Evolutionary conservation across 2,797 vertebrate species (phyloP), one percentile per base, ranked within the genome.

Genomic region (Mormyrus hasselquistii): DNA sequence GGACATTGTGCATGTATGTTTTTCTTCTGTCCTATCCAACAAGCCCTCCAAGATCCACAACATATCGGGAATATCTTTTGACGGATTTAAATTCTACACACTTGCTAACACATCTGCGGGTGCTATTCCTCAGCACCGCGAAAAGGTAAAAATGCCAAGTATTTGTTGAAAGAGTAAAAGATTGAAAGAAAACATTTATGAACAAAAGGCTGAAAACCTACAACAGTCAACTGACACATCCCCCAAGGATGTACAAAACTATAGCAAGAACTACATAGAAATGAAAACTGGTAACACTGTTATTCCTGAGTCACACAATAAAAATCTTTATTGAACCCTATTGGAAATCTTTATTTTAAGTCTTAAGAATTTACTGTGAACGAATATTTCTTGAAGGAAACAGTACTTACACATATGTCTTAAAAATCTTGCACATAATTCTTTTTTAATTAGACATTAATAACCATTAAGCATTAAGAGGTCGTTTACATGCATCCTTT

Each of bases 1-100:
- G 94, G 98, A 99, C 92, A 99, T 97, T 0, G 97, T 98, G 90
- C 97, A 98, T 91, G 97, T 99, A 90, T 99, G 98, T 94, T 96
- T 99, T 92, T 97, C 98, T 34, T 97, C 97, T 0, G 97, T 99
- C 90, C 96, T 99, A 91, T 97, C 94, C 91, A 96, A 92, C 93
- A 50, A 86, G 83, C 83, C 83, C 4, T 52, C 47, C 10, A 86
- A 86, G 83, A 29, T 49, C 83, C 50, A 86, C 83, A 50, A 52
- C 47, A 14, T 86, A 14, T 53, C 49, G 0, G 83, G 22, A 52
- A 34, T 49, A 19, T 52, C 83, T 86, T 86, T 49, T 16, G 49
- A 53, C 25, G 19, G 47, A 86, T 49, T 52, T 49, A 86, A 86
- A 86, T 86, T 52, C 83, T 55, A n/a, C 83, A 52, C 50, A 29